Evolutionary conservation across 2,113 vertebrate genomes (phyloP).

Genomic region (Halcyon senegalensis): DNA sequence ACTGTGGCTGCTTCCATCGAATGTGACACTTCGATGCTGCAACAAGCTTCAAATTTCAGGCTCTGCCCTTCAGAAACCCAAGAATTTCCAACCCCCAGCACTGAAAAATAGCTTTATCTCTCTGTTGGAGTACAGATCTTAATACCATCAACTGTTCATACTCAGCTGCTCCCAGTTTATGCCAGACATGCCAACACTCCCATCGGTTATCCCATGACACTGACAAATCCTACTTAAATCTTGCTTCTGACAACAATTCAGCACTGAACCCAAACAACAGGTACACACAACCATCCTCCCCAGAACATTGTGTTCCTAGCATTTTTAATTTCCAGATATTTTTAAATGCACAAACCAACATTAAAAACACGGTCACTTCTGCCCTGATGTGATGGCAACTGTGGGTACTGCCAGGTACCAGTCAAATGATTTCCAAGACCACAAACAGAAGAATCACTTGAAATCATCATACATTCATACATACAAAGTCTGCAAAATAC

Average conservation of each 20-base stretch:
- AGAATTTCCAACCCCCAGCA: background rate
- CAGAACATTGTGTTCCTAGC: background rate
- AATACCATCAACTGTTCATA: accelerated
- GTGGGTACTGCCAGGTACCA: background rate
- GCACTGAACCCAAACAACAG: background rate
- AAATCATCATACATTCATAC: background rate
- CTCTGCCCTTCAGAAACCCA: background rate
- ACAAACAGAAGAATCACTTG: background rate
- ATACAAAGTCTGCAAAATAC: background rate
- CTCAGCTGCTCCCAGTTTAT: background rate
- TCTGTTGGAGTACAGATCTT: background rate
- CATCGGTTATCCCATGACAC: background rate
- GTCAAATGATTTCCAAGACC: background rate
- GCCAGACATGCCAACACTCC: background rate
- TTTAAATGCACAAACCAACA: background rate
- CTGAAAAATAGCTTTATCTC: background rate
- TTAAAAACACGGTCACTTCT: accelerated
- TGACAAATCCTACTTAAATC: background rate
- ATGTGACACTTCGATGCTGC: accelerated
- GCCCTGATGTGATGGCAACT: background rate
- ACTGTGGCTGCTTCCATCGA: accelerated
- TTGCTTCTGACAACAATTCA: background rate
- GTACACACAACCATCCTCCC: background rate
- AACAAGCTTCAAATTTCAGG: background rate
- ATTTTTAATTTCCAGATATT: background rate